Evolutionary conservation across 2,797 vertebrate genomes (phyloP).

Genomic region (Sebastes paucispinis): DNA sequence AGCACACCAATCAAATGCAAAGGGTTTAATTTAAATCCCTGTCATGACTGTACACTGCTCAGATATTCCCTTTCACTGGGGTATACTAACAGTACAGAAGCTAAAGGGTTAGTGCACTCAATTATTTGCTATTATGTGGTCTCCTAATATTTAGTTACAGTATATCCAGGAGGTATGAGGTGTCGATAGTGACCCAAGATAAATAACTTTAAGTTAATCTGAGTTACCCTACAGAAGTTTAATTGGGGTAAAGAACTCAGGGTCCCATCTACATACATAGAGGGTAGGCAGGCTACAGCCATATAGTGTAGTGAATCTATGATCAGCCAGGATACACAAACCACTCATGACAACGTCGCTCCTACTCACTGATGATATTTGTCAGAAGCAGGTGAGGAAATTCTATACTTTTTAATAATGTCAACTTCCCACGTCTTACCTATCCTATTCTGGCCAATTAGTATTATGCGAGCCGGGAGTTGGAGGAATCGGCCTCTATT

Average conservation of each 20-base stretch:
- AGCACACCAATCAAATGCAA: neutral
- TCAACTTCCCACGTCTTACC: slow-evolving; percentile 40
- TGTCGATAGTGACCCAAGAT: no score
- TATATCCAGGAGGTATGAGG: no score
- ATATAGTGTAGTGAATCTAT: neutral
- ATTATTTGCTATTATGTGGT: no score
- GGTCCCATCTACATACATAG: no score
- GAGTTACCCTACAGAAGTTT: no score
- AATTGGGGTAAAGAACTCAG: no score
- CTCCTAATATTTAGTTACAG: no score
- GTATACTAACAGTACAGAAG: no score
- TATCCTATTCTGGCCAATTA: slow-evolving; percentile 64
- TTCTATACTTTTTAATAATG: slow-evolving; percentile 51
- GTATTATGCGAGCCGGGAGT: slow-evolving; percentile 51
- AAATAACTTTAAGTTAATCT: no score
- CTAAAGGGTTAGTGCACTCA: no score
- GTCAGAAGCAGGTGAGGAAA: slow-evolving; percentile 14
- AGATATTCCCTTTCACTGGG: no score
- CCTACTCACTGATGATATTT: slow-evolving; percentile 23
- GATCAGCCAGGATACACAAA: neutral
- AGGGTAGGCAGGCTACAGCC: neutral
- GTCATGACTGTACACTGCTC: neutral
- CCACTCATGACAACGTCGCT: neutral
- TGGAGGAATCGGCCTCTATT: slow-evolving; percentile 43
- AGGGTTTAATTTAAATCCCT: neutral